These are phyloP conservation scores for Spea multiplicata DNA, from an alignment of 2,113 vertebrate species.

Conservation along the genomic window DNA sequence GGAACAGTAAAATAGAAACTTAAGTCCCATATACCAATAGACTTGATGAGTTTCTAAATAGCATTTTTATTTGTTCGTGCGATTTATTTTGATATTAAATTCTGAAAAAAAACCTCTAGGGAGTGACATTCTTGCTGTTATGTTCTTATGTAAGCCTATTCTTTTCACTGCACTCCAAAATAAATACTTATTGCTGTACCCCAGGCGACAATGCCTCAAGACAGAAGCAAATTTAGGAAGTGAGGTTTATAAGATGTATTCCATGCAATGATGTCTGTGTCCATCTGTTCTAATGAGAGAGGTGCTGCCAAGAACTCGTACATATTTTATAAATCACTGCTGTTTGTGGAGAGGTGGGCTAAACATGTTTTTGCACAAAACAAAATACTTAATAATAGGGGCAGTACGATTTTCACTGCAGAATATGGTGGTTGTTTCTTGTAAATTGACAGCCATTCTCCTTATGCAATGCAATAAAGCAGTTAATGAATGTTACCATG, in stretches of 20 bases:
- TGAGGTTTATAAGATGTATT: background rate
- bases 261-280: background rate
- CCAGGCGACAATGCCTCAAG: slow-evolving; percentile 13
- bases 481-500: too few relatives aligned
- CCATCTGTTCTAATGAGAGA: background rate
- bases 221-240: slow-evolving; percentile 18
- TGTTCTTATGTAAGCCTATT: background rate
- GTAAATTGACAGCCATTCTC: too few relatives aligned
- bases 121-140: too few relatives aligned
- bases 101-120: too few relatives aligned
- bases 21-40: too few relatives aligned
- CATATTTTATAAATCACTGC: slow-evolving; percentile 31
- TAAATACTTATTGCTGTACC: slow-evolving; percentile 34
- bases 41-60: too few relatives aligned
- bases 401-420: too few relatives aligned
- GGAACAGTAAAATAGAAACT: too few relatives aligned
- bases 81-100: background rate
- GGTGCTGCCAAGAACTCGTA: background rate
- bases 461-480: too few relatives aligned
- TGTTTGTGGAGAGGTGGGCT: background rate
- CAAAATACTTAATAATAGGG: too few relatives aligned
- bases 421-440: too few relatives aligned
- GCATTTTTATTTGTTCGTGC: background rate
- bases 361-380: too few relatives aligned
- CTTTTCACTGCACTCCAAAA: slow-evolving; percentile 2